Evolutionary conservation across 35 echinoderm and acorn worm species (phyloP).

Genomic region (Eucidaris tribuloides): DNA sequence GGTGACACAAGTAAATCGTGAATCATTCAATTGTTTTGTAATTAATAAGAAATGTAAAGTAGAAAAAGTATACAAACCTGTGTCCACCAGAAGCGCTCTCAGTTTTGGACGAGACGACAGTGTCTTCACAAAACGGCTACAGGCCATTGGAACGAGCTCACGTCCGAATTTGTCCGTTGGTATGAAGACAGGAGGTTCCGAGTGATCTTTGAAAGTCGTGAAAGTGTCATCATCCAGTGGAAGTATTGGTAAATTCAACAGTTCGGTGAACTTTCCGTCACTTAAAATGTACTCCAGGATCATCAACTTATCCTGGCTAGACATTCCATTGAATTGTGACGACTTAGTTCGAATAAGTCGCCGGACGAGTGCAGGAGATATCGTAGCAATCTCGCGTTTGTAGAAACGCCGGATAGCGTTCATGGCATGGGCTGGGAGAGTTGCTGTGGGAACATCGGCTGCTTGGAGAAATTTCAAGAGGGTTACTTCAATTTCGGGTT

Average conservation of each 20-base stretch:
- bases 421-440: not conserved
- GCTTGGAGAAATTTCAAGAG: not conserved
- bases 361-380: not conserved
- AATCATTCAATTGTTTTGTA: not conserved
- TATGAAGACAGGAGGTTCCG: not conserved
- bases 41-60: not conserved
- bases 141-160: not conserved
- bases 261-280: not conserved
- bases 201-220: not conserved
- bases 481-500: not conserved
- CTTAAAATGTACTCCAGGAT: not conserved
- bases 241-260: not conserved
- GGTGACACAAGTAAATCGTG: not conserved
- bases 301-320: not conserved
- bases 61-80: not conserved
- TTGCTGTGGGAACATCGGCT: not conserved
- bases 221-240: slow-evolving; percentile 8
- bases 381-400: not conserved
- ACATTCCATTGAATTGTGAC: not conserved
- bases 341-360: not conserved
- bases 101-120: not conserved
- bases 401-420: not conserved
- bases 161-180: not conserved
- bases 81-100: not conserved
- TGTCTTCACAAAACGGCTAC: not conserved